Conservation (phyloP, 2,888 invertebrate species). For the Luperina testacea region DNA sequence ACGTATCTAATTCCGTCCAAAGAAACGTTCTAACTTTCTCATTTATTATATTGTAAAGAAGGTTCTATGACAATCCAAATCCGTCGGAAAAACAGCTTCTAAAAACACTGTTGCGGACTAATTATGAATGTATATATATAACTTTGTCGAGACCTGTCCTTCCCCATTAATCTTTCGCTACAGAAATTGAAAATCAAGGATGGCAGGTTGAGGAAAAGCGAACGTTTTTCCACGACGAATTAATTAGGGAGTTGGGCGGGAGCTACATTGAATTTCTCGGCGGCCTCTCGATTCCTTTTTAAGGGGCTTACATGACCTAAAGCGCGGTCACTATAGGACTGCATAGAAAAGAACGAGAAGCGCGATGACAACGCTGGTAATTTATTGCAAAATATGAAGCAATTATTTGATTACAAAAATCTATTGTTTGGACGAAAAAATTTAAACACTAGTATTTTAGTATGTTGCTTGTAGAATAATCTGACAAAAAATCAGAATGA, state of each 20-base stretch:
- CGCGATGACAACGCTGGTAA: too few species aligned
- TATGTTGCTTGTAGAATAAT: too few species aligned
- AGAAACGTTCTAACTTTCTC: slow-evolving; percentile 2
- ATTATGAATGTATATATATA: slow-evolving; percentile 76
- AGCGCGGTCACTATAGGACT: too few species aligned
- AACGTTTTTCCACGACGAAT: slow-evolving; percentile 78
- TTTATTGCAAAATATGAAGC: too few species aligned
- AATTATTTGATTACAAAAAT: too few species aligned
- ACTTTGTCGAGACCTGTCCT: slow-evolving; percentile 72
- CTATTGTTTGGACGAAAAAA: too few species aligned
- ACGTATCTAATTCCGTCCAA: neutral
- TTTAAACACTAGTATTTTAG: too few species aligned
- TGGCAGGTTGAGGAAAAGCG: slow-evolving; percentile 76
- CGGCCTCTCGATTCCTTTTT: slow-evolving; percentile 66
- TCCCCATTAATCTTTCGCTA: slow-evolving; percentile 80
- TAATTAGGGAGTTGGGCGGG: slow-evolving; percentile 77
- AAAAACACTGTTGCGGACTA: slow-evolving; percentile 69
- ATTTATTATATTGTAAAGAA: slow-evolving; percentile 3
- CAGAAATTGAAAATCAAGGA: slow-evolving; percentile 83
- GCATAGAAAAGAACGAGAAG: too few species aligned
- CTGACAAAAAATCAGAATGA: too few species aligned
- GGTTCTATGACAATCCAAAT: slow-evolving; percentile 59
- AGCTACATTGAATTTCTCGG: slow-evolving; percentile 73
- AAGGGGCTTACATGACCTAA: too few species aligned
- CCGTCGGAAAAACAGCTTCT: slow-evolving; percentile 68